These are phyloP conservation scores for Stenurella melanura DNA, from an alignment of 2,888 invertebrate genomes.

Conservation along the genomic window DNA sequence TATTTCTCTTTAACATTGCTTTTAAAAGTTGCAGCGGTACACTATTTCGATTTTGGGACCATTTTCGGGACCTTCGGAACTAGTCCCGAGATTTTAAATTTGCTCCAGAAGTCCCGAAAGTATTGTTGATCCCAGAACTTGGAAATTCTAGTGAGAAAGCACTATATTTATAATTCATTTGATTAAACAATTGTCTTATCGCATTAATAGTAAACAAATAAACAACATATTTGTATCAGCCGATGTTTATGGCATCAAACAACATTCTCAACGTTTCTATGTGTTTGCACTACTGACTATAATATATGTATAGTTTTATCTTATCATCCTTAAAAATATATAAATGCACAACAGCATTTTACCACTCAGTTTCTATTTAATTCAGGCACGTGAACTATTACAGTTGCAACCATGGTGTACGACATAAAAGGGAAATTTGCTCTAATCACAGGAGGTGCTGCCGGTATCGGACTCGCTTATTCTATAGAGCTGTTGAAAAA, in stretches of 20 bases:
- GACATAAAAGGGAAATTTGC: constrained; percentile 68
- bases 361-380: background rate
- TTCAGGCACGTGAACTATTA: background rate
- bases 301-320: background rate
- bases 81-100: too few relatives aligned
- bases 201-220: too few relatives aligned
- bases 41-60: too few relatives aligned
- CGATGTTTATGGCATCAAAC: background rate
- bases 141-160: too few relatives aligned
- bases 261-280: background rate
- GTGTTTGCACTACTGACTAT: background rate
- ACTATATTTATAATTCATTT: too few relatives aligned
- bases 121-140: too few relatives aligned
- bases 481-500: constrained; percentile 73
- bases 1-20: too few relatives aligned
- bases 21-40: too few relatives aligned
- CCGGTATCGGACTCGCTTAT: constrained; percentile 75
- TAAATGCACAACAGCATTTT: background rate
- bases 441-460: constrained; percentile 76
- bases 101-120: too few relatives aligned
- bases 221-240: background rate
- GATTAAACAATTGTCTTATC: too few relatives aligned
- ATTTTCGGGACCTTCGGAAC: too few relatives aligned
- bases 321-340: background rate
- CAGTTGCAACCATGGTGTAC: constrained; percentile 53